phyloP scores from a whole-genome alignment of 2,797 vertebrate genomes.

The Calcarius lapponicus region DNA sequence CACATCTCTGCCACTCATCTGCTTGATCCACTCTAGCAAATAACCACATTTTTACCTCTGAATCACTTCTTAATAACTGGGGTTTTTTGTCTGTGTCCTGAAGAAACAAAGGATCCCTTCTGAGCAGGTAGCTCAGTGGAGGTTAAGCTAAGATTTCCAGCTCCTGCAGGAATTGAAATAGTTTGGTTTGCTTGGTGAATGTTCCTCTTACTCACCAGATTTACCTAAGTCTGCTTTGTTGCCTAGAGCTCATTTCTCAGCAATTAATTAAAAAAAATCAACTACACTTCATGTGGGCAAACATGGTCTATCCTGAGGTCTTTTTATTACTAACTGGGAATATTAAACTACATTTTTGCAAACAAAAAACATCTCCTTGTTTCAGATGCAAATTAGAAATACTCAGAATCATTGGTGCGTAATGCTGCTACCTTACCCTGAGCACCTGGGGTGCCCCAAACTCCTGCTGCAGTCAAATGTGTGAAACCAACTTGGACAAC shows the following conservation, averaged over 20 bases:
- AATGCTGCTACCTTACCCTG: neutral
- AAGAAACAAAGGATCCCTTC: neutral
- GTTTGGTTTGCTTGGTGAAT: neutral
- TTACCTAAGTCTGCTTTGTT: neutral
- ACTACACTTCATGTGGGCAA: neutral
- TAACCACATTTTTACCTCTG: neutral
- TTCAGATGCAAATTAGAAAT: neutral
- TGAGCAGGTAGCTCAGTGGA: neutral
- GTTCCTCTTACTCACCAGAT: neutral
- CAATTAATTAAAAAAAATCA: neutral
- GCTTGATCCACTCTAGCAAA: neutral
- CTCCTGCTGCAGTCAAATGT: neutral
- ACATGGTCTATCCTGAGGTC: neutral
- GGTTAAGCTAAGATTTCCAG: neutral
- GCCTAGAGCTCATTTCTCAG: neutral
- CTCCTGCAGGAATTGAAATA: neutral
- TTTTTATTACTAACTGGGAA: neutral
- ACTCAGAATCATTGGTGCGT: neutral
- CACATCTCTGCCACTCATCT: neutral
- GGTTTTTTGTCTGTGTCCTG: neutral
- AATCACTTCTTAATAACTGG: neutral
- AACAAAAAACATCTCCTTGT: neutral
- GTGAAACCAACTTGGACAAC: neutral
- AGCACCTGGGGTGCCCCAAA: neutral
- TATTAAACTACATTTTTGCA: neutral